Base-by-base conservation (phyloP, 2,888 invertebrate genomes). In the Cetonia aurata region DNA sequence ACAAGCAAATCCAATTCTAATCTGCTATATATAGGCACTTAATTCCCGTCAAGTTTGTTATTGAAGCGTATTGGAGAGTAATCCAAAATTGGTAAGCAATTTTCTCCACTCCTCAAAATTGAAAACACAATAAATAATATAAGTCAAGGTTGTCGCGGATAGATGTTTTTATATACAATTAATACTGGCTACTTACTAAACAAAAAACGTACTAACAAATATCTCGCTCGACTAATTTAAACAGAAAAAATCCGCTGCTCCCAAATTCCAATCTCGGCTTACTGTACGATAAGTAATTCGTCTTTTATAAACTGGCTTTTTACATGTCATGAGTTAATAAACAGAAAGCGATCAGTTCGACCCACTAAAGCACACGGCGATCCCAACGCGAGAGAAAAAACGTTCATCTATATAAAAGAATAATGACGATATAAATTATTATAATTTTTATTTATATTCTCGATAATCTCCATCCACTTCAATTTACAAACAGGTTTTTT, bases 51-150 rank as follows among this genome's bases (percentile, higher is more conserved):
- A 60, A 31, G 31, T 15, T 48, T n/a, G n/a, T n/a, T 46, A 44
- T 46, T 46, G 25, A 15, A 50, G 37, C 37, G 13, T 50, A 50
- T 8, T 31, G 10, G n/a, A 42, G 33, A 33, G 9, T 65, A 52
- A 3, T 17, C 37, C 17, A 6, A 41, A 19, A 31, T 65, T 65
- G 33, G 33, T 41, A 37, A 37, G 50, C 8, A 17, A 37, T 65
- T 65, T 65, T 37, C 13, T 52, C 37, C n/a, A 65, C 62, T 65
- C 62, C 62, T 65, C 37, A 48, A 37, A n/a, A 50, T 50, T 37
- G 31, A 10, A 37, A 37, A 17, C 17, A 50, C 12, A 52, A 52
- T 41, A 33, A 48, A 48, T 25, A 25, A 37, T 50, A 37, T 37
- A 17, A 52, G 52, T 17, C 62, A 65, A 65, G 62, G 62, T 65